Evolutionary conservation across 2,888 invertebrate genomes (phyloP).

Genomic region (Torymus texanus): DNA sequence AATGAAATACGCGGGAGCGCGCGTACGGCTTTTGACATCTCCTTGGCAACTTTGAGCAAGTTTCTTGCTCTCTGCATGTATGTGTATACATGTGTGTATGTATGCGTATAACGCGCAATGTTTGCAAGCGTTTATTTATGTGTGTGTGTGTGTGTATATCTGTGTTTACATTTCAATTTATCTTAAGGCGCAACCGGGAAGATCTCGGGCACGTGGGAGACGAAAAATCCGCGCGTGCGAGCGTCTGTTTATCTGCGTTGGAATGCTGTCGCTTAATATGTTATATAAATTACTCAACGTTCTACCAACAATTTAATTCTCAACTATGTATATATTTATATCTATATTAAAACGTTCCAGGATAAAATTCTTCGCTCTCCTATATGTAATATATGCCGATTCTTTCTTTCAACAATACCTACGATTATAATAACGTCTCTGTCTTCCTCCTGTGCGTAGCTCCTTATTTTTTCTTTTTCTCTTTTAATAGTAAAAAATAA

Average conservation of each 20-base stretch:
- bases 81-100: background rate
- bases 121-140: too few species aligned
- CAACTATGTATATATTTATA: background rate
- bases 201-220: constrained; percentile 32
- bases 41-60: background rate
- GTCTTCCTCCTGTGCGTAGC: too few species aligned
- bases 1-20: background rate
- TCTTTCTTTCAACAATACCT: background rate
- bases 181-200: constrained; percentile 17
- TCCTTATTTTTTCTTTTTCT: too few species aligned
- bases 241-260: background rate
- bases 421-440: too few species aligned
- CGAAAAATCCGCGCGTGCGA: constrained; percentile 13
- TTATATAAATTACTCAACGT: constrained; percentile 35
- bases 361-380: constrained; percentile 32
- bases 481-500: constrained; percentile 44
- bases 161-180: constrained; percentile 11
- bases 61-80: background rate
- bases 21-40: too few species aligned
- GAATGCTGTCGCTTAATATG: background rate
- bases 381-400: constrained; percentile 3
- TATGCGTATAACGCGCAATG: background rate
- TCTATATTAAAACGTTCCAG: background rate
- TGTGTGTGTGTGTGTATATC: background rate
- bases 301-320: constrained; percentile 38